These are phyloP conservation scores for Zophobas atratus DNA, from an alignment of 1,140 invertebrate species.

Conservation along the genomic window DNA sequence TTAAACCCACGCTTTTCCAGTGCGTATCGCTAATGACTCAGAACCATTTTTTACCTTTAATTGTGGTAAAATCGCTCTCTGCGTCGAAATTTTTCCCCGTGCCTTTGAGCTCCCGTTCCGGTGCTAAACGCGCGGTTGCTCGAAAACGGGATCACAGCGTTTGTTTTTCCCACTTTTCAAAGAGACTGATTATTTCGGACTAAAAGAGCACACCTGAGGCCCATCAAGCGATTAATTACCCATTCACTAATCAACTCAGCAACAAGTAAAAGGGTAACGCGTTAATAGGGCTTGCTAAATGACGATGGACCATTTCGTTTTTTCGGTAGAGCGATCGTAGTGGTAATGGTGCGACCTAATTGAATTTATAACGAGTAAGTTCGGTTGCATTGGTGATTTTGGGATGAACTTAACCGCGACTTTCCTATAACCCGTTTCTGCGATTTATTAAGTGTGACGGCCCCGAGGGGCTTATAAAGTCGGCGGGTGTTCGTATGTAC, in stretches of 20 bases:
- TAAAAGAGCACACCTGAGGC: constrained; percentile 34
- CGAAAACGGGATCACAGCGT: not conserved
- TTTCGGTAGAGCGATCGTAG: not conserved
- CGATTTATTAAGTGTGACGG: not conserved
- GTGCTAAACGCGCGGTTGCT: not conserved
- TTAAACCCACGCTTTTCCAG: too few species aligned
- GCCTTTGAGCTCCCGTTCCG: not conserved
- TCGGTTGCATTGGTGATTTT: constrained; percentile 9
- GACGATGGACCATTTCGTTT: constrained; percentile 10
- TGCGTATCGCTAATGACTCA: too few species aligned
- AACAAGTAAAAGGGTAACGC: constrained; percentile 38
- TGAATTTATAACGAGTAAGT: not conserved
- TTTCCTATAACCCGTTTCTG: not conserved
- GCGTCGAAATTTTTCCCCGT: not conserved
- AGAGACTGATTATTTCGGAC: constrained; percentile 27
- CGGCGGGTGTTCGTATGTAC: not conserved
- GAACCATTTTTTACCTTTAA: too few species aligned
- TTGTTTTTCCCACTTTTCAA: constrained; percentile 22
- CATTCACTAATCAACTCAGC: constrained; percentile 37
- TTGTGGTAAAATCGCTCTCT: too few species aligned
- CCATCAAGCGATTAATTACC: constrained; percentile 40
- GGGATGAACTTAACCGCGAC: not conserved
- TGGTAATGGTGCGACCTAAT: not conserved
- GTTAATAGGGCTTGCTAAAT: constrained; percentile 34
- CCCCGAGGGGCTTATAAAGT: constrained; percentile 6